Evolutionary conservation across 2,797 vertebrate genomes (phyloP).

Genomic region (Champsocephalus esox): DNA sequence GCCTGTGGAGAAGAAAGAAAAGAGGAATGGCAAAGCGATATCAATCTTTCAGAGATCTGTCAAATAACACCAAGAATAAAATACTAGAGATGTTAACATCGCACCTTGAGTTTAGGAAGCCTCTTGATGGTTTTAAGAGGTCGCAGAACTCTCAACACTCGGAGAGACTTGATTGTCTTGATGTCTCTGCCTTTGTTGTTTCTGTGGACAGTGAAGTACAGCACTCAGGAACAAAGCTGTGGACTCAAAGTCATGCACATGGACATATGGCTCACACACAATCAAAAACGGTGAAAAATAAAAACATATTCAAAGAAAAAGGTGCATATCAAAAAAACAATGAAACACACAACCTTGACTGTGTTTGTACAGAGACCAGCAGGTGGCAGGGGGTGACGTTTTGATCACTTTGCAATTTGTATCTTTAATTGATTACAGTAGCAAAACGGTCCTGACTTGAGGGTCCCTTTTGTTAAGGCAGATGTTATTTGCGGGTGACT

Average conservation of each 20-base stretch:
- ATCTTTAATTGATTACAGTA: neutral
- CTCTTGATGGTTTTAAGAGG: conserved; percentile 99
- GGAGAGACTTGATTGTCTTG: conserved; percentile 98
- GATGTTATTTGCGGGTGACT: too few species aligned
- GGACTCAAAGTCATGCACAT: conserved; percentile 1
- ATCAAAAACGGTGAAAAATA: conserved; percentile 28
- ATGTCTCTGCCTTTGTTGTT: conserved; percentile 98
- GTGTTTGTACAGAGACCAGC: conserved; percentile 22
- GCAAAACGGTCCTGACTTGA: too few species aligned
- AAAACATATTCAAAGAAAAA: conserved; percentile 33
- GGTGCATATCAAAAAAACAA: conserved; percentile 31
- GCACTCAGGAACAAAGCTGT: conserved; percentile 12
- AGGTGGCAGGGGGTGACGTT: conserved; percentile 19
- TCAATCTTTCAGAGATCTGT: conserved; percentile 23
- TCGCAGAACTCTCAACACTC: conserved; percentile 93
- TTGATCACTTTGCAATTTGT: neutral
- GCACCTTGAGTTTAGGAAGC: conserved; percentile 98
- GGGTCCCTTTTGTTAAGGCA: too few species aligned
- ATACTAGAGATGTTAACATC: neutral
- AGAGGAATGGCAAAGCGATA: neutral
- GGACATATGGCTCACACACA: conserved; percentile 29
- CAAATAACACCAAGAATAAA: conserved; percentile 6
- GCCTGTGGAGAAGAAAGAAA: conserved; percentile 82
- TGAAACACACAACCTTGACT: conserved; percentile 27
- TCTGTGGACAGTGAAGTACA: conserved; percentile 77